A percentile compares a stretch with the other conserved stretches of the same genome.
Evolutionary conservation across 2,113 vertebrate species (phyloP).

Genomic region (Corapipo altera): DNA sequence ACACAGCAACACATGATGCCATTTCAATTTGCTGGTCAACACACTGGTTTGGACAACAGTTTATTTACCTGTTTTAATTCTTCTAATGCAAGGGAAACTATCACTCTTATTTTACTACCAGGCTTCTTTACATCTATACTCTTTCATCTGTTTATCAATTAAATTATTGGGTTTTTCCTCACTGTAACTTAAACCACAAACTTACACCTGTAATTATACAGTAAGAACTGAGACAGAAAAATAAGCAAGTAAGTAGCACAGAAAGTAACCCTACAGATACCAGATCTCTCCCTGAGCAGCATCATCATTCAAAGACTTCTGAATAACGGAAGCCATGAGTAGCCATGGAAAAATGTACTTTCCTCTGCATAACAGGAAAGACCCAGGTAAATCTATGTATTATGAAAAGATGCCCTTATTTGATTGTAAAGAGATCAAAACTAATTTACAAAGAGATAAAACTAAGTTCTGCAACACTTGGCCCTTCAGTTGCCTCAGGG

Average conservation of each 20-base stretch:
- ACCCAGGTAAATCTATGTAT: not conserved
- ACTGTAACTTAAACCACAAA: not conserved
- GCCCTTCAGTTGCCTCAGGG: not conserved
- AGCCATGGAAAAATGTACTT: not conserved
- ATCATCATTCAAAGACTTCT: not conserved
- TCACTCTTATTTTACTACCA: not conserved
- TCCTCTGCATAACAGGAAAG: not conserved
- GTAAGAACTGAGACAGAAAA: not conserved
- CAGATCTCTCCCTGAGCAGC: not conserved
- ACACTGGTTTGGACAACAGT: not conserved
- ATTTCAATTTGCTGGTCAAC: not conserved
- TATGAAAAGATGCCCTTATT: not conserved
- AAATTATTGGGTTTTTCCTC: not conserved
- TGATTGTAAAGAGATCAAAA: not conserved
- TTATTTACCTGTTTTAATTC: not conserved
- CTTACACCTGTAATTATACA: not conserved
- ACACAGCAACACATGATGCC: rapidly evolving
- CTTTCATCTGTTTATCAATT: not conserved
- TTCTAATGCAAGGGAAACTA: not conserved
- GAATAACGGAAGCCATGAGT: not conserved
- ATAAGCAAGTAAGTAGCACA: not conserved
- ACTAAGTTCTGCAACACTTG: not conserved
- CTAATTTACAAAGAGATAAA: not conserved
- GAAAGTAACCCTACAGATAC: not conserved
- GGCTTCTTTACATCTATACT: not conserved